These are phyloP conservation scores for Apteryx owenii DNA, from an alignment of 2,113 vertebrate genomes.

Conservation along the genomic window DNA sequence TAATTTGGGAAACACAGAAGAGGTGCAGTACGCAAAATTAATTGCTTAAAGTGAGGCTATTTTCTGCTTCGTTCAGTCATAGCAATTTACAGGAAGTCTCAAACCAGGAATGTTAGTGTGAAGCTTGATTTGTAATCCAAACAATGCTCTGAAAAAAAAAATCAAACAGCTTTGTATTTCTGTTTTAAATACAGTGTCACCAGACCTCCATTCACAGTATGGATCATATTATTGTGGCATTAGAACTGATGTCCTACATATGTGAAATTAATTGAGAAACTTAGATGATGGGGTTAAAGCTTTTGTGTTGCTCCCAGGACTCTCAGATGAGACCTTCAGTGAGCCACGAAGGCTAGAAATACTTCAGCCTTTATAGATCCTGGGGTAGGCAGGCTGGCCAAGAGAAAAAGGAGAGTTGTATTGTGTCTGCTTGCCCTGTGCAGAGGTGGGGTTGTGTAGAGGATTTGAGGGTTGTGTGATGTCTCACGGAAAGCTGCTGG, in stretches of 20 bases:
- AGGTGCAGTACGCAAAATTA: neutral
- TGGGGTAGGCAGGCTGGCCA: neutral
- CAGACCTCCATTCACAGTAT: neutral
- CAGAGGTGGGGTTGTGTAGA: neutral
- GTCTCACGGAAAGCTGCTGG: neutral
- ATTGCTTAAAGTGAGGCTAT: neutral
- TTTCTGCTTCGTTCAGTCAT: neutral
- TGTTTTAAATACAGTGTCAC: neutral
- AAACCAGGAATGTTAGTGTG: neutral
- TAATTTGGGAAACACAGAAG: slow-evolving; percentile 43
- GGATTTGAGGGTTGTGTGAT: neutral
- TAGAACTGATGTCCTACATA: neutral
- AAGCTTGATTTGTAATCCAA: neutral
- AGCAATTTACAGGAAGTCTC: neutral
- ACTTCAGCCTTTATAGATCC: neutral
- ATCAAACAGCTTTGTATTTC: neutral
- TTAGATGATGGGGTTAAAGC: neutral
- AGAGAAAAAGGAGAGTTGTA: neutral
- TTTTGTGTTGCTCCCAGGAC: neutral
- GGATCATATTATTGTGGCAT: neutral
- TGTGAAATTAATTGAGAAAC: neutral
- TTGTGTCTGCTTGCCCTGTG: neutral
- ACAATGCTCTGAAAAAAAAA: neutral
- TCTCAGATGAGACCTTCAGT: neutral
- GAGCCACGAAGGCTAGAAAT: neutral